Base-by-base conservation (phyloP, 2,888 invertebrate genomes). In the Nephrocerus scutellatus region DNA sequence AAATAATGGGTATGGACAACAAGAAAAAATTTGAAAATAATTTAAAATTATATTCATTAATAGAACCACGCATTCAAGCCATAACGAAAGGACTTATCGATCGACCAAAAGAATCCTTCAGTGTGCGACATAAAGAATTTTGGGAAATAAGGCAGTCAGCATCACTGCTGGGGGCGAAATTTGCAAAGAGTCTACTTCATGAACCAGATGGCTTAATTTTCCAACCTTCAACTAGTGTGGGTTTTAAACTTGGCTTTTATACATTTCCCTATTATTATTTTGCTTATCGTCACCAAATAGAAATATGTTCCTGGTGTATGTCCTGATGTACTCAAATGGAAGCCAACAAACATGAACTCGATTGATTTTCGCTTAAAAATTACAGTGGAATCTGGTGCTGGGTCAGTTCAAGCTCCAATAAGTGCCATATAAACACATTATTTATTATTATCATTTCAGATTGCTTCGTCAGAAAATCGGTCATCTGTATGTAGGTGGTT, bases 121-220 rank as follows among this genome's bases (percentile, higher is more conserved):
- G 93, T 50, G 77, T 98, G 1, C 74, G 96, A 8, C 70, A 79
- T 28, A 98, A 98, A 65, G 82, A 85, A 16, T 98, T 98, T 70
- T 96, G 87, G 85, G 85, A 87, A 32, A 70, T 93, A 38, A 72
- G 76, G 0, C 77, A 79, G 64, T 77, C 89, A 1, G 73, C 70
- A 5, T 77, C 75, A 53, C 70, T 90, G 30, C 68, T 90, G 4
- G 80, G 85, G 10, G 86, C 87, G 29, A 88, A 89, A 59, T 97
- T 98, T 68, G 79, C 84, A 0, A 80, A 80, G 50, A 77, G 82
- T 22, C 71, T 98, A 13, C 75, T 80, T 1, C 98, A 99, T 61
- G 95, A 97, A 64, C 95, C 96, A 0, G 98, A 99, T 61, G 98
- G 98, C 14, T 75, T 98, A 10, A 92, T 99, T 57, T 99, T 97